Evolutionary conservation across 1,140 invertebrate genomes (phyloP), one percentile per base, ranked within the genome.

Genomic region (Zaprionus camerounensis): DNA sequence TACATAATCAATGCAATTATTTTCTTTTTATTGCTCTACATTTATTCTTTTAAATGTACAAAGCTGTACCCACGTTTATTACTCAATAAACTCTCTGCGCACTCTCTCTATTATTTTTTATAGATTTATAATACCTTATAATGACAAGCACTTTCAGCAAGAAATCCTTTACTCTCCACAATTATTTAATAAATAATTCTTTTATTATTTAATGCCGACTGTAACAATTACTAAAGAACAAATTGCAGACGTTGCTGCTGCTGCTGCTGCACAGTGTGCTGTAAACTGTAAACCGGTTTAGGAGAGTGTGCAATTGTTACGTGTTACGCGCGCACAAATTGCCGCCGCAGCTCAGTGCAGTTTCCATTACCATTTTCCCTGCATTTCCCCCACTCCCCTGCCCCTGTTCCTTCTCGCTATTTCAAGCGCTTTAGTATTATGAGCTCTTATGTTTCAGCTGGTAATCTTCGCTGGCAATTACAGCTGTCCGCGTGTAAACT

Each of bases 401-500:
- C 12, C 12, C 28, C 38, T 17, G 3, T 15, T 24, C 9, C 2
- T 0, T 4, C 9, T 20, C 12, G 20, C 1, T 4, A 13, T 5
- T 20, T 12, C 20, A 22, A 6, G 15, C 15, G 66, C 28, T 24
- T 22, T 38, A 68, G 28, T 53, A 62, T 70, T 70, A 70, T 51
- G 58, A 53, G 67, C 58, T 70, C 61, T 70, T 70, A 53, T 70
- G 57, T 70, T 70, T 70, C 46, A 70, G 67, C 68, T 64, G 59
- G 61, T 71, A 71, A 71, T 64, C 68, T 71, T 71, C 49, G 17
- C 53, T 64, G 59, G 63, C 68, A 71, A 71, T 71, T 71, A 71
- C 53, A 44, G 34, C n/a, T 67, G 64, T 15, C 51, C 36, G 49
- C 31, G 51, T 66, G 64, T 66, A 41, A 56, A 64, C 56, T 59